phyloP scores from a whole-genome alignment of 2,797 vertebrate genomes.

The Ptychadena robeensis region DNA sequence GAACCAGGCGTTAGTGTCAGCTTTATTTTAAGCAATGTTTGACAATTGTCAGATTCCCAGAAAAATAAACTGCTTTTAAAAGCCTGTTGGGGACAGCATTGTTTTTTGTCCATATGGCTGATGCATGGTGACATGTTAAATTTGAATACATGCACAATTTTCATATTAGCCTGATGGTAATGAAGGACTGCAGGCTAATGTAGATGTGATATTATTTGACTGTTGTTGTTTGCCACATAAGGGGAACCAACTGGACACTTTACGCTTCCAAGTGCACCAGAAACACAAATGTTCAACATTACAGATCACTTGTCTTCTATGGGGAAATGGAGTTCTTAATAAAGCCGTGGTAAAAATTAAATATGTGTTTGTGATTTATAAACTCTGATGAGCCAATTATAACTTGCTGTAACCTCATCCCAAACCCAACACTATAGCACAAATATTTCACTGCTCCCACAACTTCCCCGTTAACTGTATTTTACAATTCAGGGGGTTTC shows the following conservation, averaged over 20 bases:
- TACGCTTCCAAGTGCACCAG: too few relatives aligned
- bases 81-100: background rate
- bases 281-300: too few relatives aligned
- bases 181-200: background rate
- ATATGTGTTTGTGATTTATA: too few relatives aligned
- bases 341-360: too few relatives aligned
- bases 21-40: background rate
- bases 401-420: too few relatives aligned
- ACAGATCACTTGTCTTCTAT: too few relatives aligned
- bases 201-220: background rate
- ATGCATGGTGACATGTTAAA: background rate
- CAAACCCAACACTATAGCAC: too few relatives aligned
- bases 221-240: background rate
- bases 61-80: background rate
- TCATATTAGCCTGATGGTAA: background rate
- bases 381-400: too few relatives aligned
- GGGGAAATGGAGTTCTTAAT: too few relatives aligned
- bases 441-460: too few relatives aligned
- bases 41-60: constrained; percentile 12
- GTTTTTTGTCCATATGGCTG: constrained; percentile 7
- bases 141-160: background rate
- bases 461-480: too few relatives aligned
- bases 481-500: too few relatives aligned
- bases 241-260: background rate
- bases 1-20: background rate